Evolutionary conservation across 2,113 vertebrate species (phyloP), one percentile per base, ranked within the genome.

Genomic region (Brachyistius frenatus): DNA sequence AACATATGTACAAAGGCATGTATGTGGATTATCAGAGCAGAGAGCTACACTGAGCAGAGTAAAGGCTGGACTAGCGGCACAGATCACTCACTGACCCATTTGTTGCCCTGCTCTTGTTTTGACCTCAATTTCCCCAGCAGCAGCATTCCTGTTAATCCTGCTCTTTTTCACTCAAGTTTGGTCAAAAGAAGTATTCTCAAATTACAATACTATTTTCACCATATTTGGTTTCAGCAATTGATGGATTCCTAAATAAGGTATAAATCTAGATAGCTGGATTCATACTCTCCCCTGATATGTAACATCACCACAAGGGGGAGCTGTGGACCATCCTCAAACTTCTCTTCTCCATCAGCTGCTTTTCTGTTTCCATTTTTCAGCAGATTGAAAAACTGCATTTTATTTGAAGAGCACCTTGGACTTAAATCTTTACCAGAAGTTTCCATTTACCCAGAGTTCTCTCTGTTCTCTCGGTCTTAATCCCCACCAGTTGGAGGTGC

Each of bases 271-370:
- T 49, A 5, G 11, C n/a, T 44, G 3, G 11, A 23, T 23, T 30
- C 1, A 8, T 0, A 3, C 0, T 4, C 33, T 46, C 31, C 15
- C 16, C 5, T 5, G 60, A 2, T 72, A 39, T 60, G 0, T 32
- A 49, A 54, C 73, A 57, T 32, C 3, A 47, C 86, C 93, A 93
- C 89, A 49, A 62, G 81, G 62, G 69, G 89, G 78, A 46, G 78
- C 68, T 89, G 77, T 88, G 37, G 41, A 47, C 61, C 46, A 80
- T 36, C 23, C 33, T 75, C 15, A 33, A 50, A 14, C 15, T 30
- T 31, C 73, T 15, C 23, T 23, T 36, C 9, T 61, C 44, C 32
- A 52, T 47, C 57, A 54, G 63, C 71, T 16, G 2, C 52, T 58
- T 33, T 33, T 30, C 64, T 73, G 10, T n/a, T 54, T 72, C 64